These are phyloP conservation scores for Nibea coibor DNA, from an alignment of 2,113 vertebrate genomes.

Conservation along the genomic window DNA sequence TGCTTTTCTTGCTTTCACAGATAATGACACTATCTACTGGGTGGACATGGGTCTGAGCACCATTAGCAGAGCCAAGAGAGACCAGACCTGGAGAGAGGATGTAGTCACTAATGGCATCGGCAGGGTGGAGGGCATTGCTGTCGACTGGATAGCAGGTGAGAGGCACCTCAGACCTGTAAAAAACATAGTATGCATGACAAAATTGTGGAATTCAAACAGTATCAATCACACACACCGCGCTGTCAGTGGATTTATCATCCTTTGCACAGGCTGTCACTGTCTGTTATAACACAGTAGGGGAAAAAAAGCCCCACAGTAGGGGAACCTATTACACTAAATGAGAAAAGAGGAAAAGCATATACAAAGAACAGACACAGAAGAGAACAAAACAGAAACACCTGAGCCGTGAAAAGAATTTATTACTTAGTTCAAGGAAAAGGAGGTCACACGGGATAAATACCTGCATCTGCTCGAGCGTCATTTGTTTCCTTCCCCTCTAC, in stretches of 20 bases:
- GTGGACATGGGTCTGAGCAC: conserved; percentile 98
- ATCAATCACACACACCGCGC: not conserved
- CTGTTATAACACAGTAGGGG: not conserved
- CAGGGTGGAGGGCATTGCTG: conserved; percentile 95
- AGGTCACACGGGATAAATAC: not conserved
- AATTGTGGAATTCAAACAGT: not conserved
- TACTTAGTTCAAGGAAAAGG: not conserved
- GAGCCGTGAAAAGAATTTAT: not conserved
- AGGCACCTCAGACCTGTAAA: not conserved
- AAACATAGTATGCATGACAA: not conserved
- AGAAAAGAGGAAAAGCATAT: conserved; percentile 1
- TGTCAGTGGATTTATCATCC: not conserved
- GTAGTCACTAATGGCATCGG: conserved; percentile 98
- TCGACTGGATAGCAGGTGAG: conserved; percentile 97
- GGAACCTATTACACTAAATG: not conserved
- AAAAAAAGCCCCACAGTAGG: not conserved
- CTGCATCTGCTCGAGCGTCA: not conserved
- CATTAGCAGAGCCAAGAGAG: conserved; percentile 95
- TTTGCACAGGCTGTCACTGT: not conserved
- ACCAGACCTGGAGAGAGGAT: conserved; percentile 97
- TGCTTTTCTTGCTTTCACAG: conserved; percentile 72
- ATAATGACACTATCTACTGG: conserved; percentile 99
- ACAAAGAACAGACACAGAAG: not conserved
- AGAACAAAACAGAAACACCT: not conserved
- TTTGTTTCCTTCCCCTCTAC: not conserved